Conservation (phyloP, 2,113 vertebrate species). For the Rhodinocichla rosea region DNA sequence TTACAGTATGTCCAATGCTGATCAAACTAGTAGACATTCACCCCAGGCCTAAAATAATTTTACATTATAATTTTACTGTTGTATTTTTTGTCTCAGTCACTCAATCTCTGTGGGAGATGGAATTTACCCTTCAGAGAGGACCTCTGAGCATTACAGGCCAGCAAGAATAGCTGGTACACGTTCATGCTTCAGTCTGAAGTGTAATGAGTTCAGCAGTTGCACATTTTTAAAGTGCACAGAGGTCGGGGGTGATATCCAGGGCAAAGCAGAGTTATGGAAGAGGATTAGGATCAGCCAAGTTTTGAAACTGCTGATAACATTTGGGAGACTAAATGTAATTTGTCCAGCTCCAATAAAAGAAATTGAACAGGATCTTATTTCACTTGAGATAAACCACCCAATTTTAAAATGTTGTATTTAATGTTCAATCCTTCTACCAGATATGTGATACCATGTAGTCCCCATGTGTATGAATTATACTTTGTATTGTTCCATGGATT, state of each 20-base stretch:
- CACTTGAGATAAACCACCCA: background rate
- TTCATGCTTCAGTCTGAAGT: background rate
- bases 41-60: background rate
- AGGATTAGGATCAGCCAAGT: background rate
- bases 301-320: background rate
- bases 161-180: rapidly evolving
- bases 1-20: background rate
- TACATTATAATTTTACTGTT: background rate
- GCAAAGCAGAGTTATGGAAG: background rate
- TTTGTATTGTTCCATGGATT: background rate
- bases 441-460: background rate
- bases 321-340: background rate
- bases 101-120: background rate
- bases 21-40: background rate
- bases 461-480: background rate
- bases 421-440: background rate
- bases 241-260: background rate
- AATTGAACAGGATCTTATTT: background rate
- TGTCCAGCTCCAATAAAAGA: background rate
- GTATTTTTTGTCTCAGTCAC: background rate
- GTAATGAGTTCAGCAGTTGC: background rate
- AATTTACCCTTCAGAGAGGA: background rate
- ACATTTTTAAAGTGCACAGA: background rate
- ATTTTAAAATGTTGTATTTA: background rate
- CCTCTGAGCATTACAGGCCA: background rate